A percentile compares a stretch with the other conserved stretches of the same genome.
phyloP scores from a whole-genome alignment of 2,888 invertebrate genomes.

The Fragum sueziense region DNA sequence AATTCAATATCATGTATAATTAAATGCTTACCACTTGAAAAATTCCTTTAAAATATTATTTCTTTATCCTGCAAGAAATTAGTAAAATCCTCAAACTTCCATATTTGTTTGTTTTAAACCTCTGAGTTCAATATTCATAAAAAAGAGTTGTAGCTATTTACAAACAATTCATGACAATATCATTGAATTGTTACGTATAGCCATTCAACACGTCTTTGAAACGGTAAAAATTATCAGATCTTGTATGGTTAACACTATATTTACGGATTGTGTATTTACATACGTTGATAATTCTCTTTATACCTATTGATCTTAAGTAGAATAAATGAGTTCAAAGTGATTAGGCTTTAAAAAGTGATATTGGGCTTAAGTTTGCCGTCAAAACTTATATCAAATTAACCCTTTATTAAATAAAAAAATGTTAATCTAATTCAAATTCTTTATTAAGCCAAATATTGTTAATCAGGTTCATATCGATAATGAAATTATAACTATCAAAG shows the following conservation, averaged over 20 bases:
- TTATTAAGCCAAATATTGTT: too few species aligned
- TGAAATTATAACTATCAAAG: too few species aligned
- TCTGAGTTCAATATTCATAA: background rate
- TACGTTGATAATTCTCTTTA: constrained; percentile 24
- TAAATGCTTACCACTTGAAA: too few species aligned
- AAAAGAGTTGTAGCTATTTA: background rate
- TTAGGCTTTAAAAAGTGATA: constrained; percentile 23
- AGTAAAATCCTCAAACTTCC: too few species aligned
- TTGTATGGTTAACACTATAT: constrained; percentile 11
- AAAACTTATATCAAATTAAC: constrained; percentile 13
- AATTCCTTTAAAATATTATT: too few species aligned
- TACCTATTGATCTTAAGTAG: constrained; percentile 11
- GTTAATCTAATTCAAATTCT: too few species aligned
- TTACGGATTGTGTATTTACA: constrained; percentile 28
- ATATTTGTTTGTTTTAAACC: too few species aligned
- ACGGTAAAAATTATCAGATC: constrained; percentile 22
- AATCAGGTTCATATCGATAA: too few species aligned
- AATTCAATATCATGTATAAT: too few species aligned
- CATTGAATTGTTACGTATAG: background rate
- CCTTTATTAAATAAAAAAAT: too few species aligned
- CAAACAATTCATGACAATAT: constrained; percentile 12
- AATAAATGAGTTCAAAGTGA: constrained; percentile 20
- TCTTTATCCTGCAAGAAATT: too few species aligned
- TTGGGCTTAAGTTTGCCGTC: constrained; percentile 12
- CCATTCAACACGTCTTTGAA: constrained; percentile 21